Evolutionary conservation across 2,797 vertebrate genomes (phyloP).

Genomic region (Selene dorsalis): DNA sequence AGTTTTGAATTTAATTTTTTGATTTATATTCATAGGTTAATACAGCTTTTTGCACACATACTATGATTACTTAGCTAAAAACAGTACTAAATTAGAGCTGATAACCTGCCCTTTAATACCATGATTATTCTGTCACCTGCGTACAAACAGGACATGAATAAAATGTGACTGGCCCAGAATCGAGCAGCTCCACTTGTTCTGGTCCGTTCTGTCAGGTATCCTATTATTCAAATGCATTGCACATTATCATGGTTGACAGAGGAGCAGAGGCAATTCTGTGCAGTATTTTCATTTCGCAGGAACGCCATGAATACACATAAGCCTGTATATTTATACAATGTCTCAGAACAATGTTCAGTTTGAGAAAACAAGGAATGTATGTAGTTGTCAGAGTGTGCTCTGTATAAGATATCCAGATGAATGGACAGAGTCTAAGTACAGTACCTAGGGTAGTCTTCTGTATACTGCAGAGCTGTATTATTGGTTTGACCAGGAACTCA

Average conservation of each 20-base stretch:
- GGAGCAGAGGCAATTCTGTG: slow-evolving; percentile 23
- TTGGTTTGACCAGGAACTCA: slow-evolving; percentile 12
- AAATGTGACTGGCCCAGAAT: slow-evolving; percentile 20
- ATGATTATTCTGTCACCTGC: slow-evolving; percentile 1
- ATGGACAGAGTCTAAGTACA: slow-evolving; percentile 4
- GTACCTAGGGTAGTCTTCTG: not conserved
- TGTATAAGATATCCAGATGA: not conserved
- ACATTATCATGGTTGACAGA: slow-evolving; percentile 13
- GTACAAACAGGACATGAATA: not conserved
- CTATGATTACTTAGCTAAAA: slow-evolving; percentile 1
- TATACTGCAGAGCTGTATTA: slow-evolving; percentile 1
- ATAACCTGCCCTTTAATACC: slow-evolving; percentile 5
- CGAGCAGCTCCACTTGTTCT: not conserved
- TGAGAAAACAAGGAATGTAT: not conserved
- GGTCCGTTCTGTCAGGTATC: slow-evolving; percentile 24
- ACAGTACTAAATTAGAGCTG: slow-evolving; percentile 6
- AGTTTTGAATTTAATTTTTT: slow-evolving; percentile 3
- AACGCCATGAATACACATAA: slow-evolving; percentile 21
- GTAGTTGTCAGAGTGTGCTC: not conserved
- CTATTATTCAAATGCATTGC: slow-evolving; percentile 45
- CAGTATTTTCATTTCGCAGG: slow-evolving; percentile 17
- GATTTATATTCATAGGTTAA: slow-evolving; percentile 21
- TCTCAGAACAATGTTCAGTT: not conserved
- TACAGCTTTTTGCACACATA: slow-evolving; percentile 11
- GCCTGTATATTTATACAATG: slow-evolving; percentile 15